These are phyloP conservation scores for Hofmannophila pseudospretella DNA, from an alignment of 2,888 invertebrate species.

Conservation along the genomic window DNA sequence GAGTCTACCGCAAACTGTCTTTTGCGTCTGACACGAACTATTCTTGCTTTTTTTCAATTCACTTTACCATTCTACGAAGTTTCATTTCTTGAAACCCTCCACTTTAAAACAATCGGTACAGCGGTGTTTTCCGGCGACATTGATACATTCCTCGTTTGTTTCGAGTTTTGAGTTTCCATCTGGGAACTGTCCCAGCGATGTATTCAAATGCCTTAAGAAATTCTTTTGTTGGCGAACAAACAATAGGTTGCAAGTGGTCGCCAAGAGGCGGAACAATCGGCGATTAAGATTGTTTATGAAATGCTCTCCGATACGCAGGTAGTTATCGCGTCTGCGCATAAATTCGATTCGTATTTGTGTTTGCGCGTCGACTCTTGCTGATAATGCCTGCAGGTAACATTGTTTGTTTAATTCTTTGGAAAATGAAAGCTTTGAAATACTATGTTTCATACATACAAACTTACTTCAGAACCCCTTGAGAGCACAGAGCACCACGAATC, in stretches of 20 bases:
- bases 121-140: slow-evolving; percentile 39
- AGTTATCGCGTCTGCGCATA: slow-evolving; percentile 38
- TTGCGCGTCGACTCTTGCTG: slow-evolving; percentile 7
- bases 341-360: slow-evolving; percentile 18
- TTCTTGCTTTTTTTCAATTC: slow-evolving; percentile 52
- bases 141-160: slow-evolving; percentile 48
- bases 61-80: slow-evolving; percentile 56
- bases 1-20: slow-evolving; percentile 53
- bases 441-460: too few species aligned
- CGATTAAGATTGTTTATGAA: slow-evolving; percentile 70
- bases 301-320: slow-evolving; percentile 46
- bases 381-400: background rate
- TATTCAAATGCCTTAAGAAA: slow-evolving; percentile 29
- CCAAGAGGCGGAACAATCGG: slow-evolving; percentile 62
- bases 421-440: too few species aligned
- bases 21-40: slow-evolving; percentile 71
- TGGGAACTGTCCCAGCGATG: slow-evolving; percentile 46
- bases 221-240: slow-evolving; percentile 36
- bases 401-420: background rate
- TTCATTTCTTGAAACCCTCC: slow-evolving; percentile 40
- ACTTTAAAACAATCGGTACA: slow-evolving; percentile 35
- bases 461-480: too few species aligned
- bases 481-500: too few species aligned
- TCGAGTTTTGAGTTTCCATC: slow-evolving; percentile 34
- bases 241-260: slow-evolving; percentile 56